Evolutionary conservation across 2,113 vertebrate genomes (phyloP).

Genomic region (Aythya baeri): DNA sequence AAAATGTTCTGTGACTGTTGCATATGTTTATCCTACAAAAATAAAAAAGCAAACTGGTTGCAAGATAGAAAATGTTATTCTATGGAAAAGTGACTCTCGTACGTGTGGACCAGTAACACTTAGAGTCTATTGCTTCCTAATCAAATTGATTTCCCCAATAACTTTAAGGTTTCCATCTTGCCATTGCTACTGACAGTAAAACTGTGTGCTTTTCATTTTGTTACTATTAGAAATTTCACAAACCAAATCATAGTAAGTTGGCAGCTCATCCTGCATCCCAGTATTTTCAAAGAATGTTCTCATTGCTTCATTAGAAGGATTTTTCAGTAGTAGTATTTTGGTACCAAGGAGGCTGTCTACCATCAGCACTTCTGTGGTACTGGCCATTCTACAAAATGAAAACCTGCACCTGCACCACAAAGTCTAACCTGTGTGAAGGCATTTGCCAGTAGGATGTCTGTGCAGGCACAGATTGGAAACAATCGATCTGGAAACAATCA

Average conservation of each 20-base stretch:
- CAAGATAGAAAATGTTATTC: not conserved
- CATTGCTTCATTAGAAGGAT: not conserved
- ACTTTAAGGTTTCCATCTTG: not conserved
- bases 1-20: not conserved
- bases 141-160: not conserved
- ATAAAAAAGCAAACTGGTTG: not conserved
- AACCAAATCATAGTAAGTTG: not conserved
- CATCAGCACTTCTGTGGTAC: not conserved
- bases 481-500: not conserved
- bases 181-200: not conserved
- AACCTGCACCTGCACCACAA: not conserved
- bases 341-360: not conserved
- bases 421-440: not conserved
- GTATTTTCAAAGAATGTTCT: not conserved
- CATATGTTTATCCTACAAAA: not conserved
- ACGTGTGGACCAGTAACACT: not conserved
- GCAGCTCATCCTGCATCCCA: not conserved
- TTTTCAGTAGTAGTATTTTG: not conserved
- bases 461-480: conserved; percentile 2
- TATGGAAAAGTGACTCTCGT: not conserved
- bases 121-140: not conserved
- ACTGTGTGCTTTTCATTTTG: not conserved
- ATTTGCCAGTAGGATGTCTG: not conserved
- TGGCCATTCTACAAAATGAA: not conserved
- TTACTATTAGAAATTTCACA: not conserved